These are phyloP conservation scores for Drosophila elegans DNA, from an alignment of 1,140 invertebrate genomes.

Conservation along the genomic window DNA sequence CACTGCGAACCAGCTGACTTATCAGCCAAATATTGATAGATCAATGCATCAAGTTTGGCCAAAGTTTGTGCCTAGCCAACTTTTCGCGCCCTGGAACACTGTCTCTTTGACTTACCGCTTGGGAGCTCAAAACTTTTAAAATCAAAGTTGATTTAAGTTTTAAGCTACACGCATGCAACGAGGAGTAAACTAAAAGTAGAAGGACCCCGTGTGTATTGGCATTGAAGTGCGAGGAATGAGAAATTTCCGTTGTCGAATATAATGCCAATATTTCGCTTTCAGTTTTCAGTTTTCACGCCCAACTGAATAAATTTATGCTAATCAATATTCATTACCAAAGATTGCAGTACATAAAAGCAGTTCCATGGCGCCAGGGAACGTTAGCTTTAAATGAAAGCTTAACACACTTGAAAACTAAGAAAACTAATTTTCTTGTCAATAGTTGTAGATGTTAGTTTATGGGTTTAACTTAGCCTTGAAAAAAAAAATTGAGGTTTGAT, in stretches of 20 bases:
- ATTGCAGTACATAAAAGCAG: background rate
- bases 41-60: constrained; percentile 70
- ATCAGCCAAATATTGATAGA: constrained; percentile 80
- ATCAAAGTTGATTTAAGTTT: constrained; percentile 77
- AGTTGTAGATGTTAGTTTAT: background rate
- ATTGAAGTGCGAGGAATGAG: background rate
- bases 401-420: background rate
- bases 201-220: constrained; percentile 1
- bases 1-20: constrained; percentile 55
- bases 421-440: background rate
- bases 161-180: constrained; percentile 28
- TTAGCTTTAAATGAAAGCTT: background rate
- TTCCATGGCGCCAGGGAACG: background rate
- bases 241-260: constrained; percentile 24
- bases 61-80: constrained; percentile 48
- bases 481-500: no score
- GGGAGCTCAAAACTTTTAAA: constrained; percentile 68
- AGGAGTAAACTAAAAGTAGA: constrained; percentile 7
- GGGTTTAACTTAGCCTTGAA: no score
- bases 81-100: constrained; percentile 25
- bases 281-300: constrained; percentile 24
- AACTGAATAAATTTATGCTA: constrained; percentile 35
- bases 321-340: constrained; percentile 74
- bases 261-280: constrained; percentile 59
- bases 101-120: constrained; percentile 57